phyloP scores from a whole-genome alignment of 2,888 invertebrate genomes.

The Cantharis nigra region DNA sequence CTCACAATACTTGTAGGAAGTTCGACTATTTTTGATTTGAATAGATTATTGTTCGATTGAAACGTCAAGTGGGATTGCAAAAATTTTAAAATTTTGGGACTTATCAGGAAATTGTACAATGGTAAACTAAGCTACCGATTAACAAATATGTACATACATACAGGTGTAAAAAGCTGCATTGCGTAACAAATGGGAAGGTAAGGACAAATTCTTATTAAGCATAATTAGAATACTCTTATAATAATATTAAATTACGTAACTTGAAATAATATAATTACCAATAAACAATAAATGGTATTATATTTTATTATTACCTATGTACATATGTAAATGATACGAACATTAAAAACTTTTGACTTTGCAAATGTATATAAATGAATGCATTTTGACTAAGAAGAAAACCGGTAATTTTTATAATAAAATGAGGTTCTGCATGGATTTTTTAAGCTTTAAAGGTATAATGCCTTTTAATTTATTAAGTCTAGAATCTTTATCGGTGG shows the following conservation, averaged over 20 bases:
- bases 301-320: background rate
- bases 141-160: background rate
- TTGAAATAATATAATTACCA: background rate
- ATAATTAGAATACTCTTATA: background rate
- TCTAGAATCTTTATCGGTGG: background rate
- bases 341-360: background rate
- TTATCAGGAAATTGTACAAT: background rate
- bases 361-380: background rate
- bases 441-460: background rate
- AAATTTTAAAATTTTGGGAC: background rate
- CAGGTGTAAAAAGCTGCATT: constrained; percentile 10
- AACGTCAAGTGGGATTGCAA: background rate
- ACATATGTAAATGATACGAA: background rate
- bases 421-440: background rate
- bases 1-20: background rate
- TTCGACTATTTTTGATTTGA: background rate
- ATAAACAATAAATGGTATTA: background rate
- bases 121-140: background rate
- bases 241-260: background rate
- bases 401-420: background rate
- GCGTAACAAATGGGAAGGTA: constrained; percentile 9
- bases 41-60: background rate
- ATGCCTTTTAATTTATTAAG: background rate
- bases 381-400: background rate
- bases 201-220: constrained; percentile 12